Base-by-base conservation (phyloP, 2,113 vertebrate species). In the Larimichthys crocea region DNA sequence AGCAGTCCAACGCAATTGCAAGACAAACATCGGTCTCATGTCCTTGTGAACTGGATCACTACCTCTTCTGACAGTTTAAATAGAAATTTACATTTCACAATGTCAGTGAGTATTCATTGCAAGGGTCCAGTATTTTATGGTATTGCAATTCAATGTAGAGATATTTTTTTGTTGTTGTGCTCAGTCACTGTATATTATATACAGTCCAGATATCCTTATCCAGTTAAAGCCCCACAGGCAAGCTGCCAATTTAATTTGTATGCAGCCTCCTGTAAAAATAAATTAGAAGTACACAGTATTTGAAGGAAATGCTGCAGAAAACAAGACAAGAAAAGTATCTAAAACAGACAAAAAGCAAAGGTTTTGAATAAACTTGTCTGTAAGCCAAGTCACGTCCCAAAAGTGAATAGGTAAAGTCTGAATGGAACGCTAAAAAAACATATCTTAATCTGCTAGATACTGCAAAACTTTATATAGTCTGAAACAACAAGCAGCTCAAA, bases 201-300 rank as follows among this genome's bases (percentile, higher is more conserved):
- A 53, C 26, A 71, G 80, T 72, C 3, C 26, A 26, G 26, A 26
- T 26, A 26, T 26, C 15, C 59, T 75, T 31, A 75, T 84, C 35
- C 48, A 44, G 8, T 68, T 57, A 35, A 82, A 72, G 11, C 1
- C 44, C n/a, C 0, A 19, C 59, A 35, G 52, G 50, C 22, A 74
- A 44, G 24, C 20, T n/a, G 19, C 17, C 76, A 76, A 59, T 70
- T 49, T 66, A 48, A 80, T 77, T 50, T 60, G 52, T 35, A 57
- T 12, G 50, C 56, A 61, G 48, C 31, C 17, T 64, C 24, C 24
- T 46, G 35, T 24, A 52, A 64, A 78, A 78, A 15, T 52, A 3
- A 44, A 53, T 68, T 78, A 40, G 40, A 71, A 76, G 35, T 29
- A 24, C 3, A 16, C 8, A 10, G 5, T 16, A 40, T 62, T 76